Evolutionary conservation across 2,888 invertebrate species (phyloP), one percentile per base, ranked within the genome.

Genomic region (Mesorhabditis spiculigera): DNA sequence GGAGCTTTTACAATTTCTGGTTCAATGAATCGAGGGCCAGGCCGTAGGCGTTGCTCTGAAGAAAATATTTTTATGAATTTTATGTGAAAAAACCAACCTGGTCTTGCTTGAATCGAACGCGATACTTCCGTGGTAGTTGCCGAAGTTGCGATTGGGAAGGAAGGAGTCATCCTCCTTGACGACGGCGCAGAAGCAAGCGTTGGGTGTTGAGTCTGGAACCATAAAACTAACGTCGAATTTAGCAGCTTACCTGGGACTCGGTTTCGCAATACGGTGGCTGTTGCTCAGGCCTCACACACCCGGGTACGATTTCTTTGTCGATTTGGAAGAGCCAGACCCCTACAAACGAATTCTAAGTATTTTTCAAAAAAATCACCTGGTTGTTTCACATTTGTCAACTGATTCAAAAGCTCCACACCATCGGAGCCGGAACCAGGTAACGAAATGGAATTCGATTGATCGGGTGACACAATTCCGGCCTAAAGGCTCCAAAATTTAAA

Each of bases 381-480:
- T 10, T 76, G 75, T 64, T 80, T 75, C 45, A 86, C 74, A 71
- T 86, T 86, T 66, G 80, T 79, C 66, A 82, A 71, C 66, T 81
- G 78, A 43, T 76, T 75, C 28, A 86, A 73, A 71, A 85, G 84
- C 5, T 76, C 73, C 41, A 85, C 75, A 6, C 81, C 83, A 45
- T 81, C 81, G 4, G 81, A 82, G 13, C 85, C 84, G 13, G 84
- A 84, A 5, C 84, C 86, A 3, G 86, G 86, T 16, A 86, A 72
- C 5, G 77, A 70, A 28, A 86, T 76, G 0, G 82, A 78, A 50
- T 79, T 76, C 16, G 75, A 72, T 13, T 75, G 71, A 67, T 84
- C 82, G 44, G 75, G 69, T 3, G 84, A 75, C 71, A 86, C 77
- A n/a, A 86, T 78, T 62, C 81, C 82, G 8, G 85, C 81, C 75